phyloP scores from a whole-genome alignment of 2,113 vertebrate species.

The Passer domesticus region DNA sequence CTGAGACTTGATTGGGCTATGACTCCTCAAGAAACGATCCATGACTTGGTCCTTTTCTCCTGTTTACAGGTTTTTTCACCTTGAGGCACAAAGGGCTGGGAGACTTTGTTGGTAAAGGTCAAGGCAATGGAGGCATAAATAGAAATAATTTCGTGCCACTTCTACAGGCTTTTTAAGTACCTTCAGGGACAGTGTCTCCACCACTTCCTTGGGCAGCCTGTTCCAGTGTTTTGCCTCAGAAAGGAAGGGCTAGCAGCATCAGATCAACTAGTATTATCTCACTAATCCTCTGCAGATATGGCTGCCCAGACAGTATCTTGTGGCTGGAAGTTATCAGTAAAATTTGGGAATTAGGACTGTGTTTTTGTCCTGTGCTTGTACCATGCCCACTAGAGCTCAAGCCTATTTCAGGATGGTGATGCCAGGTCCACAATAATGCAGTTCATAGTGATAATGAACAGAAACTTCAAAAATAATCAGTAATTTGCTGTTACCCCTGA shows the following conservation, averaged over 20 bases:
- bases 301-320: not conserved
- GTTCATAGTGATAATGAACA: not conserved
- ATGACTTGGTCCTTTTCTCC: accelerated
- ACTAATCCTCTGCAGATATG: not conserved
- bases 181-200: not conserved
- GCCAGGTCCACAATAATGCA: not conserved
- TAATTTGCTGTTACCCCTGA: not conserved
- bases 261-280: not conserved
- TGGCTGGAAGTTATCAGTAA: not conserved
- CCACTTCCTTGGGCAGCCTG: not conserved
- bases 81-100: not conserved
- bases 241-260: not conserved
- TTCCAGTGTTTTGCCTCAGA: not conserved
- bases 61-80: not conserved
- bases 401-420: not conserved
- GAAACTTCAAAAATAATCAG: not conserved
- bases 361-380: not conserved
- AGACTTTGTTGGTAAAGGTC: not conserved
- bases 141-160: not conserved
- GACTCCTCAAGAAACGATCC: not conserved
- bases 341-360: not conserved
- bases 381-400: not conserved
- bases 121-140: not conserved
- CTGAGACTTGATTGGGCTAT: not conserved
- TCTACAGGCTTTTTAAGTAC: not conserved